phyloP scores from a whole-genome alignment of 2,888 invertebrate species.

The Ormyrus thymus region DNA sequence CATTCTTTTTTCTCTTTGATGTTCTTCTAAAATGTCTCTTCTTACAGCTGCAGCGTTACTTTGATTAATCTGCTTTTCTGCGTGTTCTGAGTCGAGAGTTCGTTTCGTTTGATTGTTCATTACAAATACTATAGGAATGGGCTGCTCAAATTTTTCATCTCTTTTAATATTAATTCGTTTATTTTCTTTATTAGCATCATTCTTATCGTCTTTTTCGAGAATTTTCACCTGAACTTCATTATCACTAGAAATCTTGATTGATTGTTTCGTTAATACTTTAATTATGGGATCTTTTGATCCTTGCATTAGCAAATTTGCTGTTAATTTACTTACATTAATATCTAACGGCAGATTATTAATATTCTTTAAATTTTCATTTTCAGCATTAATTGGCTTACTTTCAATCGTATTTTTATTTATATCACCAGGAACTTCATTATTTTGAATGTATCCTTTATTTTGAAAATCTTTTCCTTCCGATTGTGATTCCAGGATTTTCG shows the following conservation, averaged over 20 bases:
- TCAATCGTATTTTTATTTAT: not conserved
- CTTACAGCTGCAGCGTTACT: constrained; percentile 55
- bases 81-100: constrained; percentile 38
- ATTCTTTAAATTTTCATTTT: constrained; percentile 17
- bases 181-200: constrained; percentile 50
- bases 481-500: constrained; percentile 7
- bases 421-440: constrained; percentile 20
- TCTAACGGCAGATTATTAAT: constrained; percentile 10
- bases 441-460: constrained; percentile 60
- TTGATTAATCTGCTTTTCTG: constrained; percentile 40
- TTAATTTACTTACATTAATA: constrained; percentile 30
- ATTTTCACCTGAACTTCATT: constrained; percentile 59
- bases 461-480: not conserved
- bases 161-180: constrained; percentile 64
- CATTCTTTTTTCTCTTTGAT: constrained; percentile 66
- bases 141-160: constrained; percentile 54
- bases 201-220: constrained; percentile 59
- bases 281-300: constrained; percentile 61
- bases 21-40: constrained; percentile 66
- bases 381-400: not conserved
- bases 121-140: constrained; percentile 67
- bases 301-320: constrained; percentile 37
- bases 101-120: constrained; percentile 66
- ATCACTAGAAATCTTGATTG: constrained; percentile 61
- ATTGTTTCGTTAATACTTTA: constrained; percentile 64